Conservation (phyloP, 2,888 invertebrate species). For the Dendrolimus houi region DNA sequence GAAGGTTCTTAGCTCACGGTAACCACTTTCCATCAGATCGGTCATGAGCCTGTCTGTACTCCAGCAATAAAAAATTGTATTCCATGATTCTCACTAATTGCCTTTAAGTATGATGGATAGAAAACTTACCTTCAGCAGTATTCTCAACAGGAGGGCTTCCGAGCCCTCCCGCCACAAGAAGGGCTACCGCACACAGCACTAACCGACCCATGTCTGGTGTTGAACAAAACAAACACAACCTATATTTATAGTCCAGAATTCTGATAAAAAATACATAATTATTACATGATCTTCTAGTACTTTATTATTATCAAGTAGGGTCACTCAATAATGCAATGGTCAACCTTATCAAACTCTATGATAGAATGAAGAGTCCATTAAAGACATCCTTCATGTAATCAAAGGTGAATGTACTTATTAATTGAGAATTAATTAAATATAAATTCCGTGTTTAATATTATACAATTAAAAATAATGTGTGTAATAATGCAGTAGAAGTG, state of each 20-base stretch:
- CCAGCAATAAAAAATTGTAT: too few species aligned
- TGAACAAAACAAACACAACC: constrained; percentile 9
- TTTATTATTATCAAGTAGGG: background rate
- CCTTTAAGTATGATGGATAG: background rate
- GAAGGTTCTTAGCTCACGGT: too few species aligned
- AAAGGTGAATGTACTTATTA: background rate
- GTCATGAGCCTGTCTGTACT: too few species aligned
- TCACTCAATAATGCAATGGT: background rate
- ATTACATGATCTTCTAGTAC: background rate
- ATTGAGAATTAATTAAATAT: background rate
- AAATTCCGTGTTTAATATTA: too few species aligned
- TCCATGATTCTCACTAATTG: too few species aligned
- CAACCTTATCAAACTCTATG: background rate
- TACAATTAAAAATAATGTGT: too few species aligned
- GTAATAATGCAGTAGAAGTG: too few species aligned
- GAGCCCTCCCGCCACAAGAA: constrained; percentile 21
- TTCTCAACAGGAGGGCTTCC: background rate
- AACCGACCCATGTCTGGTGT: constrained; percentile 51
- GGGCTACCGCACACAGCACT: constrained; percentile 45
- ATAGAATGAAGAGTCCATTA: background rate
- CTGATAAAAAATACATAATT: background rate
- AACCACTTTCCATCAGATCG: too few species aligned
- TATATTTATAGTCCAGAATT: constrained; percentile 27
- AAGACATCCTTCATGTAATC: background rate
- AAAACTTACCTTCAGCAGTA: background rate